A percentile compares a stretch with the other conserved stretches of the same genome.
These are phyloP conservation scores for Sisyra terminalis DNA, from an alignment of 2,888 invertebrate genomes.

Conservation along the genomic window DNA sequence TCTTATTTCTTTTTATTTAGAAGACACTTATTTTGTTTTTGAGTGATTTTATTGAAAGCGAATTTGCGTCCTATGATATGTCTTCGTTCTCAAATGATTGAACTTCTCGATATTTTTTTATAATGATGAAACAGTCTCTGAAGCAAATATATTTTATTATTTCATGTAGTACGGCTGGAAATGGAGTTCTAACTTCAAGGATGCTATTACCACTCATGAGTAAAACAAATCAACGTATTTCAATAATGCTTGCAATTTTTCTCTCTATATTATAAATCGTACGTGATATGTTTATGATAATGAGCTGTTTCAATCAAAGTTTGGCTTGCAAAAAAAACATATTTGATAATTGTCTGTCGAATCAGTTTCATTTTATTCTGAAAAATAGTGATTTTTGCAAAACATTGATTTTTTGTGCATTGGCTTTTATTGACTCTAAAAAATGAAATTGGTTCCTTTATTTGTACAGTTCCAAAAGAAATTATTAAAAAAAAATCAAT, in stretches of 20 bases:
- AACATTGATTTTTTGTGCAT: not conserved
- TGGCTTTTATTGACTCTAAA: not conserved
- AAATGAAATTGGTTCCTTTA: constrained; percentile 1
- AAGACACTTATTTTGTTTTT: too few species aligned
- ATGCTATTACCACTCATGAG: constrained; percentile 82
- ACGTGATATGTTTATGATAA: constrained; percentile 31
- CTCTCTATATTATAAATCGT: constrained; percentile 21
- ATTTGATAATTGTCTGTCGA: not conserved
- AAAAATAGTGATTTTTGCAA: not conserved
- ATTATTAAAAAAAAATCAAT: not conserved
- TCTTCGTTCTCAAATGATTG: too few species aligned
- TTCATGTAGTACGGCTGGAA: constrained; percentile 78
- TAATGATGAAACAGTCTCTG: constrained; percentile 12
- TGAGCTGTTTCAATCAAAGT: constrained; percentile 21
- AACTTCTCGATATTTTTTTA: not conserved
- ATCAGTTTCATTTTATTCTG: not conserved
- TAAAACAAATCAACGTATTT: constrained; percentile 42
- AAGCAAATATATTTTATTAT: constrained; percentile 19
- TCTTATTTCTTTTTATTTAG: too few species aligned
- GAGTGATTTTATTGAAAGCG: too few species aligned
- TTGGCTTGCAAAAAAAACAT: constrained; percentile 7
- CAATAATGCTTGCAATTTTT: constrained; percentile 27
- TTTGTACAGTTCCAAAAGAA: not conserved
- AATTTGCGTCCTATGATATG: too few species aligned
- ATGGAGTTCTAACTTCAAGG: constrained; percentile 93